Evolutionary conservation across 2,888 invertebrate genomes (phyloP), one percentile per base, ranked within the genome.

Genomic region (Pandemis cinnamomeana): DNA sequence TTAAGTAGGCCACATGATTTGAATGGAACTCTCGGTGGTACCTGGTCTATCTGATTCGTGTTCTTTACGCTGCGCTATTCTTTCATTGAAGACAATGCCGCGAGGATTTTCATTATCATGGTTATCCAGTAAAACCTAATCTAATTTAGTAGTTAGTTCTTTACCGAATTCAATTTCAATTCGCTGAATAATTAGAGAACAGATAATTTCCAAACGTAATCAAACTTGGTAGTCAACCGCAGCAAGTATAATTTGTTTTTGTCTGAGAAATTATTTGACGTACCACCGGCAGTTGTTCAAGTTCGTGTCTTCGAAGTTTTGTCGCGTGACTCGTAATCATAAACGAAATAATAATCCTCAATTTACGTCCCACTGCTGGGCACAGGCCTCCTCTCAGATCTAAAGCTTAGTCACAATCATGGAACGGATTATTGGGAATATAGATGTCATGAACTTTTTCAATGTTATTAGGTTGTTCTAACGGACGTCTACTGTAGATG

Each of bases 291-390:
- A 74, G 71, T 71, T 67, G 20, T 55, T 55, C 64, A 61, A 70
- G 58, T 62, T 61, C 71, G 66, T 74, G 74, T 67, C 64, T 74
- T 74, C 74, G 58, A 66, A 74, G 74, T 74, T 74, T 74, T 70
- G 70, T 74, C 67, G 74, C 74, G 74, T 74, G 74, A 74, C 74
- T 67, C 46, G 61, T 11, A 69, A 71, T 67, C 27, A 8, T 58
- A 58, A 55, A 55, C 20, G 7, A 55, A 15, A 11, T 46, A 46
- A 46, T 46, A 10, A 46, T 46, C 11, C 3, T 11, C 46, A 46
- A 11, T 11, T 11, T 46, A 44, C 44, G 44, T 44, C 44, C 44
- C 44, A 44, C 7, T 44, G 44, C 44, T 44, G 44, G 10, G 10
- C 44, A 44, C 7, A 44, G 44, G 27, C 27, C 27, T 36, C 27